Conservation (phyloP, 2,797 vertebrate genomes). For the Pogoniulus pusillus region DNA sequence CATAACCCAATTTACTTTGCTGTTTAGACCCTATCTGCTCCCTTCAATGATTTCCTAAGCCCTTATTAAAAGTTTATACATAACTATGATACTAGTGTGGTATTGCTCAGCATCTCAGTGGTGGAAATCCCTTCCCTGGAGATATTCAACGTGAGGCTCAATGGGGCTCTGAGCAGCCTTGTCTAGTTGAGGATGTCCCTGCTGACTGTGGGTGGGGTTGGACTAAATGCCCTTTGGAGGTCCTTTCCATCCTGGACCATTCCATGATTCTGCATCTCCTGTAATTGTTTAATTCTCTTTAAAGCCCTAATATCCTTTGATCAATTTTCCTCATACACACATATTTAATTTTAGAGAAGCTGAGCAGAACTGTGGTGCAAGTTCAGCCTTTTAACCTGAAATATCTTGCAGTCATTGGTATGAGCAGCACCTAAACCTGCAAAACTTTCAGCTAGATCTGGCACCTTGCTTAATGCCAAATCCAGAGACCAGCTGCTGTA, state of each 20-base stretch:
- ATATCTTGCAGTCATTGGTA: background rate
- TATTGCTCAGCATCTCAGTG: background rate
- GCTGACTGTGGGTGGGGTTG: too few species aligned
- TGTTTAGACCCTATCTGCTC: background rate
- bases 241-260: too few species aligned
- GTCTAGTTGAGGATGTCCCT: too few species aligned
- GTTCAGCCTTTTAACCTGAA: background rate
- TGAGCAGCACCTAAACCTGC: background rate
- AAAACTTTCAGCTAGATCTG: background rate
- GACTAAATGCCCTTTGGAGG: too few species aligned
- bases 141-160: too few species aligned
- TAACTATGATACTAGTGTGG: background rate
- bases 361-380: too few species aligned
- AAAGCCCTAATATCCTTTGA: background rate
- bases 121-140: too few species aligned
- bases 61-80: background rate
- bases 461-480: background rate
- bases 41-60: background rate
- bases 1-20: background rate
- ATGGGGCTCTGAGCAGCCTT: too few species aligned
- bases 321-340: too few species aligned
- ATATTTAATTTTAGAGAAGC: too few species aligned
- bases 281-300: background rate
- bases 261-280: background rate
- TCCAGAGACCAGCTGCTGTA: background rate